Conservation (phyloP, 1,140 invertebrate species). For the Prorops nasuta region DNA sequence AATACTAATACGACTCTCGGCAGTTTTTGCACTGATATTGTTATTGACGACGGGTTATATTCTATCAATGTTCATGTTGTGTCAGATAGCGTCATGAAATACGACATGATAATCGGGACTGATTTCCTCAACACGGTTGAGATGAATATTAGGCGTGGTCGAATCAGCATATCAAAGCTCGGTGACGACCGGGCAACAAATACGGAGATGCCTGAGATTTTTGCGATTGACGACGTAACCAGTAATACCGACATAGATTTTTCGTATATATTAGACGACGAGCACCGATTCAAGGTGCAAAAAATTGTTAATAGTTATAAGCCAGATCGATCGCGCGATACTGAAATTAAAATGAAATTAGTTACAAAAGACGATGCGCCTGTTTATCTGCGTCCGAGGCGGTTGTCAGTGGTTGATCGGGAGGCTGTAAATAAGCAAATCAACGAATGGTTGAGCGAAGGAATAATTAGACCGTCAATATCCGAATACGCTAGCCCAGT, state of each 20-base stretch:
- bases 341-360: background rate
- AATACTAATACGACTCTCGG: background rate
- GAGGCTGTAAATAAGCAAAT: background rate
- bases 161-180: background rate
- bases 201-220: background rate
- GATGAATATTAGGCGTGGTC: background rate
- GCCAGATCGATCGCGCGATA: background rate
- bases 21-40: background rate
- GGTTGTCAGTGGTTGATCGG: background rate
- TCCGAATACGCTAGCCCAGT: slow-evolving; percentile 51
- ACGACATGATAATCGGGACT: background rate
- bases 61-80: slow-evolving; percentile 8
- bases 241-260: background rate
- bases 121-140: background rate
- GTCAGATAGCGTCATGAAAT: background rate
- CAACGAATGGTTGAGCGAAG: slow-evolving; percentile 3
- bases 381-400: background rate
- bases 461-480: slow-evolving; percentile 39
- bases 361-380: slow-evolving; percentile 5
- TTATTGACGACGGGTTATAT: background rate
- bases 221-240: background rate
- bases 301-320: background rate
- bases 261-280: background rate
- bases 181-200: background rate
- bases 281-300: background rate